Base-by-base conservation (phyloP, 1,140 invertebrate genomes). In the Drosophila biarmipes region DNA sequence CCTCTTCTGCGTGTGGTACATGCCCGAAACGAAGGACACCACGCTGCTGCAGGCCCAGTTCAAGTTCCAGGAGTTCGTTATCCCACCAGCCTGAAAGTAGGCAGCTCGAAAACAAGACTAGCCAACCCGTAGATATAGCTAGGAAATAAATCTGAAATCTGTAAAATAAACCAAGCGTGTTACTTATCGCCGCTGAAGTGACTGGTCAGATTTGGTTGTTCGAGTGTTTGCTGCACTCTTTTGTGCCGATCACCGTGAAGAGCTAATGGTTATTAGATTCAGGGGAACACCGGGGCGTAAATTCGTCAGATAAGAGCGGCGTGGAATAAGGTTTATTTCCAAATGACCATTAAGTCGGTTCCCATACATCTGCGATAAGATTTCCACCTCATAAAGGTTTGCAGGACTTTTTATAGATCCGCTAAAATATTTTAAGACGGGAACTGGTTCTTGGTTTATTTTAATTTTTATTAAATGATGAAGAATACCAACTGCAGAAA, bases 21-120 rank as follows among this genome's bases (percentile, higher is more conserved):
- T 91, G 59, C 90, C 90, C 3, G 90, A 91, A 61, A 91, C 90
- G 0, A 91, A 85, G 35, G 55, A 67, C 42, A 52, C 61, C 19
- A 84, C 90, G 0, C 56, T 91, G 6, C 77, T 72, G 2, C 73
- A 90, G 43, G 90, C 90, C 19, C 82, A 87, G 46, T 46, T 57
- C 10, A 90, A 78, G 45, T 91, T 91, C 63, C 77, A 73, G 64
- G 62, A 76, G 69, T 77, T 82, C 19, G 57, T 78, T 15, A 72
- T 71, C 15, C 42, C 35, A 5, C 40, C 49, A 38, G 57, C 71
- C 48, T 63, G 45, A 48, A 80, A 80, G 66, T 72, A 56, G 64
- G 45, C 52, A 14, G 12, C 38, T 38, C 37, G 11, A 51, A 15
- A 15, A 15, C 6, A 58, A 80, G 59, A 73, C 62, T 73, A 58